Evolutionary conservation across 37 sponge, comb jelly and placozoan genomes (phyloP).

Genomic region (Petrosia ficiformis): DNA sequence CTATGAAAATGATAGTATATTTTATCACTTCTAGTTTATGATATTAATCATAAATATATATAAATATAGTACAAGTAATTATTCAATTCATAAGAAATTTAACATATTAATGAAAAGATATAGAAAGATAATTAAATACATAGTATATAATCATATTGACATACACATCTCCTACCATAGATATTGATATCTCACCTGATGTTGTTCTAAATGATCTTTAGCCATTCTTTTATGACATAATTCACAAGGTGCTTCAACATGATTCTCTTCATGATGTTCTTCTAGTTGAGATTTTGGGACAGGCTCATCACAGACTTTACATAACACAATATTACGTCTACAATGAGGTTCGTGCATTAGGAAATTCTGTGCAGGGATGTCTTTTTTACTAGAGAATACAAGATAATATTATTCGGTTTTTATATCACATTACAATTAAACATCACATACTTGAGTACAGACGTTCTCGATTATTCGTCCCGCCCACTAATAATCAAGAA

Average conservation of each 20-base stretch:
- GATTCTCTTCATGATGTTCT: constrained; percentile 58
- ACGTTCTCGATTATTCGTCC: too few species aligned
- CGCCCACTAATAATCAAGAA: too few species aligned
- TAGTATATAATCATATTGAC: neutral
- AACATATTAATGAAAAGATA: neutral
- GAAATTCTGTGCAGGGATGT: constrained; percentile 29
- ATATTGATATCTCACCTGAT: constrained; percentile 48
- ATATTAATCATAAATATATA: too few species aligned
- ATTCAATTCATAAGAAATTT: too few species aligned
- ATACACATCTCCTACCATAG: neutral
- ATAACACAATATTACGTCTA: constrained; percentile 30
- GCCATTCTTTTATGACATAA: constrained; percentile 34
- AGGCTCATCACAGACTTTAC: constrained; percentile 51
- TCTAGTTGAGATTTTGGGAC: constrained; percentile 45
- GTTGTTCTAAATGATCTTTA: constrained; percentile 39
- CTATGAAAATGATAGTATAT: too few species aligned
- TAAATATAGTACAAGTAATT: too few species aligned
- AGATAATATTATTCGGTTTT: too few species aligned
- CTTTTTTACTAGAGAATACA: constrained; percentile 33
- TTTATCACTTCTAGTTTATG: too few species aligned
- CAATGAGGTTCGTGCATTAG: constrained; percentile 61
- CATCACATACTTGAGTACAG: too few species aligned
- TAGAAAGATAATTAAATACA: neutral
- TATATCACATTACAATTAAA: too few species aligned
- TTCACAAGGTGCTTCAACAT: constrained; percentile 45